Conservation (phyloP, 2,797 vertebrate species). For the Fratercula arctica region DNA sequence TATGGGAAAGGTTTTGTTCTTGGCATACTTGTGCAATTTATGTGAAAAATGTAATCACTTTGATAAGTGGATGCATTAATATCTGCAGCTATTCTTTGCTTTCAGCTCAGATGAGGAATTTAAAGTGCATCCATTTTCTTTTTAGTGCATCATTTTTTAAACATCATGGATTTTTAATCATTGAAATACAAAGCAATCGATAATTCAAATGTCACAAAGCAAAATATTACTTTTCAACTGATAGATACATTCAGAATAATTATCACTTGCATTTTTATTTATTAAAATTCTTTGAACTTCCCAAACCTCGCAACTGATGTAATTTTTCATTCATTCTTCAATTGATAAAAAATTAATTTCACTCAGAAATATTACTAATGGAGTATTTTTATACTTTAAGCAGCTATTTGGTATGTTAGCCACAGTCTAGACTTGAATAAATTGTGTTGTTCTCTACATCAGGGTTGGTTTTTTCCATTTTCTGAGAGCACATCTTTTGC, state of each 20-base stretch:
- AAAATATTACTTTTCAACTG: neutral
- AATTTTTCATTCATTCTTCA: neutral
- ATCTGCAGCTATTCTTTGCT: neutral
- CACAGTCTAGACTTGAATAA: neutral
- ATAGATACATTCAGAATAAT: neutral
- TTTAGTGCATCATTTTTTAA: neutral
- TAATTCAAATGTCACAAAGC: neutral
- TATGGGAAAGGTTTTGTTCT: neutral
- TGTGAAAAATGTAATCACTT: neutral
- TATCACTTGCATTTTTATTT: neutral
- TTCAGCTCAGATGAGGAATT: neutral
- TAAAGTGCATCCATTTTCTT: neutral
- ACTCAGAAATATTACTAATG: neutral
- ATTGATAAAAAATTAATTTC: neutral
- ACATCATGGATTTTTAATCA: neutral
- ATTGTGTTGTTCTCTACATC: neutral
- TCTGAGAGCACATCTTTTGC: neutral
- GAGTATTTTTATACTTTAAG: neutral
- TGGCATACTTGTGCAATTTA: neutral
- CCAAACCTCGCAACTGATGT: neutral
- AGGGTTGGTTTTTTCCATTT: constrained; percentile 3
- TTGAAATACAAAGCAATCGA: neutral
- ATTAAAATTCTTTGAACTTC: neutral
- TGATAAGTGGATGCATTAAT: neutral
- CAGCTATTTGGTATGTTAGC: neutral